These are phyloP conservation scores for Clarias pachynema DNA, from an alignment of 2,797 vertebrate species.

Conservation along the genomic window DNA sequence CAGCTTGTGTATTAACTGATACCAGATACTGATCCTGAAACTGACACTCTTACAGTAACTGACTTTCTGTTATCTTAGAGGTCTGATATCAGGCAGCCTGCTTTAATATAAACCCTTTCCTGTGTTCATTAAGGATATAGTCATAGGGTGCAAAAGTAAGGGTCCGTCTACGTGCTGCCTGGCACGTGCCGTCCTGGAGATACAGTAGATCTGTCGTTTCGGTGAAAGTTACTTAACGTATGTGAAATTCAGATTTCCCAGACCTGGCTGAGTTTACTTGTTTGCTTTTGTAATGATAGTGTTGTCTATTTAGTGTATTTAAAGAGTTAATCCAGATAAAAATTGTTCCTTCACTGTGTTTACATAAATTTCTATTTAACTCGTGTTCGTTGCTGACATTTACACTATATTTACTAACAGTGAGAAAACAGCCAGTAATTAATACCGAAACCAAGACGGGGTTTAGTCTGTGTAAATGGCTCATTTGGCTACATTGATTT, in stretches of 20 bases:
- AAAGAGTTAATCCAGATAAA: not conserved
- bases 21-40: too few species aligned
- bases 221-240: too few species aligned
- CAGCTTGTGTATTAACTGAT: too few species aligned
- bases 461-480: not conserved
- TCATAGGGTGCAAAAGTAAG: too few species aligned
- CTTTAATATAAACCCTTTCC: not conserved
- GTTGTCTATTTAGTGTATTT: not conserved
- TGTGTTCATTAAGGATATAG: not conserved
- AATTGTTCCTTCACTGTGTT: too few species aligned
- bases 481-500: not conserved
- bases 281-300: not conserved
- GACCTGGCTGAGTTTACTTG: not conserved
- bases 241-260: not conserved
- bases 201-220: too few species aligned
- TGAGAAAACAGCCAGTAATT: not conserved
- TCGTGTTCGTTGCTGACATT: not conserved
- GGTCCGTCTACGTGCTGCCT: not conserved
- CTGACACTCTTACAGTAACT: too few species aligned
- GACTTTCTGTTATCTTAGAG: not conserved
- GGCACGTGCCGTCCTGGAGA: too few species aligned
- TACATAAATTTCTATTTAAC: not conserved
- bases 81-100: not conserved
- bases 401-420: not conserved
- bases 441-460: not conserved